These are phyloP conservation scores for Sapajus apella DNA, from an alignment of 2,113 vertebrate species.

Conservation along the genomic window DNA sequence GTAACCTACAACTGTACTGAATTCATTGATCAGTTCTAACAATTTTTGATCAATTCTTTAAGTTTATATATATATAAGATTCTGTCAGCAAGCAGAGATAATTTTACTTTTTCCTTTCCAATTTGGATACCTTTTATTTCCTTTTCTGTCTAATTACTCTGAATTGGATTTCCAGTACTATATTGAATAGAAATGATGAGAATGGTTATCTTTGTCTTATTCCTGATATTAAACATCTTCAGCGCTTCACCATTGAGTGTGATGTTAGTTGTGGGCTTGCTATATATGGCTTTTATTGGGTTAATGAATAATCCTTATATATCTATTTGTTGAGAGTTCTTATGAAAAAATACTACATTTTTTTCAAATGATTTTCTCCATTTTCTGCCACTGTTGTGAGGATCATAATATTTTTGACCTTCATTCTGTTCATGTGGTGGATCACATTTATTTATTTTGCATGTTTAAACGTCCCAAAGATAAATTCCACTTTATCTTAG, in stretches of 20 bases:
- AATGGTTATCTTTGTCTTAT: neutral
- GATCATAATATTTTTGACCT: neutral
- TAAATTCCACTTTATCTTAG: neutral
- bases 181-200: neutral
- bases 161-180: neutral
- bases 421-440: neutral
- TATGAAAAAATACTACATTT: neutral
- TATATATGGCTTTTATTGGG: neutral
- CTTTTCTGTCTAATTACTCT: neutral
- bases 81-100: neutral
- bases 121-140: neutral
- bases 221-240: neutral
- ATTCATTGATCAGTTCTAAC: too few species aligned
- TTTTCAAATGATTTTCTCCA: neutral
- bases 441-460: neutral
- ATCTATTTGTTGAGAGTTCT: neutral
- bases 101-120: neutral
- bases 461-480: neutral
- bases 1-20: neutral
- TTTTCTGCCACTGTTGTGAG: neutral
- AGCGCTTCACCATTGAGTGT: neutral
- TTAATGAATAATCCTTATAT: neutral
- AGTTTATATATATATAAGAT: neutral
- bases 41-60: neutral
- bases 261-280: neutral